phyloP scores from a whole-genome alignment of 2,888 invertebrate species.

The Agonopterix arenella region DNA sequence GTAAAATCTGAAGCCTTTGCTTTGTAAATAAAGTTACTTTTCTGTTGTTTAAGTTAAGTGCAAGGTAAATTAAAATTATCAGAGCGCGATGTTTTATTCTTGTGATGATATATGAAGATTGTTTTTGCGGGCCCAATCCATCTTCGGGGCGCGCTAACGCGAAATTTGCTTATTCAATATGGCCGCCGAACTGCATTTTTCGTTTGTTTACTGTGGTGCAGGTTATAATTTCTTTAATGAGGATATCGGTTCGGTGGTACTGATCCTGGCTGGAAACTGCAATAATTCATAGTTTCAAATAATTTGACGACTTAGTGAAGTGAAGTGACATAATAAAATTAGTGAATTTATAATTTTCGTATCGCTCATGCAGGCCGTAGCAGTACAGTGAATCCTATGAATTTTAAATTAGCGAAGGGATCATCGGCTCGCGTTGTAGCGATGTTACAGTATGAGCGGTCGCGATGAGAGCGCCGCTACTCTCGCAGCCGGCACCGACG shows the following conservation, averaged over 20 bases:
- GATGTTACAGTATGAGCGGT: constrained; percentile 59
- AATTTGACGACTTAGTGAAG: background rate
- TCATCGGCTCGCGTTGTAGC: background rate
- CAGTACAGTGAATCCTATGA: background rate
- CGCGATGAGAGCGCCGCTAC: constrained; percentile 55
- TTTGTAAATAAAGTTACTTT: too few relatives aligned
- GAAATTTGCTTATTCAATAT: constrained; percentile 38
- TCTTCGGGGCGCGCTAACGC: constrained; percentile 17
- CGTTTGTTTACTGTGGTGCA: constrained; percentile 36
- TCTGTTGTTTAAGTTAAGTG: constrained; percentile 7
- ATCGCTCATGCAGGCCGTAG: background rate
- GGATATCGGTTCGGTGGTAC: background rate
- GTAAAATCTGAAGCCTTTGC: too few relatives aligned
- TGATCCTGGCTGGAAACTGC: too few relatives aligned
- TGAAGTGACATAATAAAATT: background rate
- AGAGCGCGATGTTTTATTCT: background rate
- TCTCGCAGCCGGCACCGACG: constrained; percentile 21
- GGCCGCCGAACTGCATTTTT: constrained; percentile 41
- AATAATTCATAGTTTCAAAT: background rate
- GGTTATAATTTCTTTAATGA: constrained; percentile 2
- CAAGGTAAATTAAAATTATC: too few relatives aligned
- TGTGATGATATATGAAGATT: constrained; percentile 15
- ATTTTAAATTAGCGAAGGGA: background rate
- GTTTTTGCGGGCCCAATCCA: background rate
- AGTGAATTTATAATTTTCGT: too few relatives aligned